These are phyloP conservation scores for Centropristis striata DNA, from an alignment of 2,113 vertebrate species.

Conservation along the genomic window DNA sequence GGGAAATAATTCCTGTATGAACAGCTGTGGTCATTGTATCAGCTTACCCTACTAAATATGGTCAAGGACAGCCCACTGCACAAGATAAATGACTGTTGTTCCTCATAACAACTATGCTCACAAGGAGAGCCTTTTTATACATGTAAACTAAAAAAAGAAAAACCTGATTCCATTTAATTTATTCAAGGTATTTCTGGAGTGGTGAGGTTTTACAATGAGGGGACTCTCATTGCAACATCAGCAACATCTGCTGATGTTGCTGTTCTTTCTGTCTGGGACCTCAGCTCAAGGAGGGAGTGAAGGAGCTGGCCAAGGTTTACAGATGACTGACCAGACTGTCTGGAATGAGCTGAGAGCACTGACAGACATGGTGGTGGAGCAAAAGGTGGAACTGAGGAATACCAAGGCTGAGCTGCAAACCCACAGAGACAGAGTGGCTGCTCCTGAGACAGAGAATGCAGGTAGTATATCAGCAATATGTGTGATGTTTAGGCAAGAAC, in stretches of 20 bases:
- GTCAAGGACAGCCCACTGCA: neutral
- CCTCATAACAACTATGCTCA: neutral
- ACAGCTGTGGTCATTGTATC: constrained; percentile 15
- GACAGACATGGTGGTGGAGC: constrained; percentile 31
- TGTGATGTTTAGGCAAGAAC: neutral
- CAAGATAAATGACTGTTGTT: neutral
- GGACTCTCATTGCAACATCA: no score
- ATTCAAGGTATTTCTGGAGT: neutral
- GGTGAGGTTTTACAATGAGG: constrained; percentile 21
- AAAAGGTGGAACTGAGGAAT: constrained; percentile 13
- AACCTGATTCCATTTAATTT: constrained; percentile 1
- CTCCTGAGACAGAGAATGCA: neutral
- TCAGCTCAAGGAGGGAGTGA: neutral
- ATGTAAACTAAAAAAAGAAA: neutral
- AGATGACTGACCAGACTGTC: constrained; percentile 1
- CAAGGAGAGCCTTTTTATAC: neutral
- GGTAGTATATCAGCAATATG: neutral
- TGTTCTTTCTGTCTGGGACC: constrained; percentile 21
- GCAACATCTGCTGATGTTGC: constrained; percentile 33
- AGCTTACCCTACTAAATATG: neutral
- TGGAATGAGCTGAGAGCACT: constrained; percentile 36
- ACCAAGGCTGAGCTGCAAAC: constrained; percentile 10
- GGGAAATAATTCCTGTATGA: neutral
- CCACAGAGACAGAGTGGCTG: neutral
- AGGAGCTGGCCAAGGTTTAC: constrained; percentile 12